Base-by-base conservation (phyloP, 2,113 vertebrate species). In the Axis porcinus region DNA sequence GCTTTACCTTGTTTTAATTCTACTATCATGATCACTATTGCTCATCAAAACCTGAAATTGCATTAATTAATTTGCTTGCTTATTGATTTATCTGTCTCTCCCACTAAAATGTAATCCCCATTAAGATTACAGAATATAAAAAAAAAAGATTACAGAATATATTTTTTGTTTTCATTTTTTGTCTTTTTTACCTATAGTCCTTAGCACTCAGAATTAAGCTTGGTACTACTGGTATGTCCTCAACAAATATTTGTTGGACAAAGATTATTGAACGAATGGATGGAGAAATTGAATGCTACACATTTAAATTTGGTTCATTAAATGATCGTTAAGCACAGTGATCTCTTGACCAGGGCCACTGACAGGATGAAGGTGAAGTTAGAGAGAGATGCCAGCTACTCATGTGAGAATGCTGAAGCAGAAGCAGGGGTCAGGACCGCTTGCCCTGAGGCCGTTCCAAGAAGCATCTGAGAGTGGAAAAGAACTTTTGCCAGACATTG, bases 401-500 rank as follows among this genome's bases (percentile, higher is more conserved):
- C 87, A 25, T 21, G 23, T 58, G 6, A 58, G 28, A 79, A 83
- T 55, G 55, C 36, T 62, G 45, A 40, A 28, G 4, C 43, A 7
- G 64, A 93, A 84, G 27, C 52, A 25, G 84, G 64, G 30, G 40
- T 27, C 58, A 82, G 67, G 52, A 89, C 45, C 47, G 33, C 6
- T 21, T 60, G 27, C 36, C 78, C 30, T 86, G 60, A 81, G 36
- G 40, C 47, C 96, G 17, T 74, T 93, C 54, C 43, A 78, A 93
- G 84, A 93, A 40, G 81, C 16, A 23, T 5, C 33, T 62, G 40
- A 93, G 64, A 95, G 36, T 47, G 86, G 45, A 58, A 84, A 95
- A 94, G 78, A 97, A 62, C n/a, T 70, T 96, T 54, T 91, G 55
- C 67, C 50, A 94, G 86, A 81, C 89, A 70, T 81, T 62, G 47